These are phyloP conservation scores for Cheilosia grossa DNA, from an alignment of 2,888 invertebrate species.

Conservation along the genomic window DNA sequence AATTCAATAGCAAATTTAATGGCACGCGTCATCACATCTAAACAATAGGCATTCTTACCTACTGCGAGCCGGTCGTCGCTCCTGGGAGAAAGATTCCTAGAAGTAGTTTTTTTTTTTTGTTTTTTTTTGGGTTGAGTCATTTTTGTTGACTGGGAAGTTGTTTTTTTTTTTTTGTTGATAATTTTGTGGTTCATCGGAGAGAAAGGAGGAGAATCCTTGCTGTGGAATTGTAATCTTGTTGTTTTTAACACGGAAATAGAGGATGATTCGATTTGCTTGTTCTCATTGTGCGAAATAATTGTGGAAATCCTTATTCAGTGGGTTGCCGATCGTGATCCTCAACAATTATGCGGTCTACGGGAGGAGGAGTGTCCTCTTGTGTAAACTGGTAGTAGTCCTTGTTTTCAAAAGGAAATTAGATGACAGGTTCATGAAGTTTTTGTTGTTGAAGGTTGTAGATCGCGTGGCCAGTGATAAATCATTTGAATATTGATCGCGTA, in stretches of 20 bases:
- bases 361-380: too few species aligned
- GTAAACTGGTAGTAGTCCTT: too few species aligned
- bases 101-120: background rate
- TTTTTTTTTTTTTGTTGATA: background rate
- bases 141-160: slow-evolving; percentile 4
- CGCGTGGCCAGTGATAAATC: too few species aligned
- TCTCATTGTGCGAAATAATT: background rate
- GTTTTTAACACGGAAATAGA: background rate
- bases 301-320: background rate
- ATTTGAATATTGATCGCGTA: too few species aligned
- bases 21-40: slow-evolving; percentile 59
- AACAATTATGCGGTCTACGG: too few species aligned
- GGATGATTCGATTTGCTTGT: background rate
- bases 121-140: slow-evolving; percentile 16
- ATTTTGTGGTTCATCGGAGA: background rate
- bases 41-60: slow-evolving; percentile 50
- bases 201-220: background rate
- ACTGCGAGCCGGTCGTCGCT: background rate
- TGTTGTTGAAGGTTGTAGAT: too few species aligned
- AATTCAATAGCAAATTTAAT: slow-evolving; percentile 62
- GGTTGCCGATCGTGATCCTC: too few species aligned
- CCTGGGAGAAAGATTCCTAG: background rate
- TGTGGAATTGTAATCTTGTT: background rate
- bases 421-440: too few species aligned
- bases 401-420: too few species aligned